Evolutionary conservation across 2,888 invertebrate species (phyloP).

Genomic region (Willowsia nigromaculata): DNA sequence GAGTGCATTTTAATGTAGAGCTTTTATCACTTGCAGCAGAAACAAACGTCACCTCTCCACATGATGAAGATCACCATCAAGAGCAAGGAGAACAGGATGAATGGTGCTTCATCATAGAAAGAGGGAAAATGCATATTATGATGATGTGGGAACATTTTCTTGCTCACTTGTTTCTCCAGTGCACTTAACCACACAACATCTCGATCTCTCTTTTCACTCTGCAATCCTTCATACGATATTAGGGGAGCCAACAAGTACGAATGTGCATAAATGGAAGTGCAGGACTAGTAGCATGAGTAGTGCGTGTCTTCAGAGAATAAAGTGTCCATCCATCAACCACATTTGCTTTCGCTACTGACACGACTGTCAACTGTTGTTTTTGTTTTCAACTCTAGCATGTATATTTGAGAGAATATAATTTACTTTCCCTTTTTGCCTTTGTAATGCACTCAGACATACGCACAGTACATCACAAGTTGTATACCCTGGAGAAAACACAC

Average conservation of each 20-base stretch:
- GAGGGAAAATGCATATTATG: conserved; percentile 7
- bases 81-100: conserved; percentile 6
- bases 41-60: neutral
- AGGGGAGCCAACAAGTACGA: conserved; percentile 30
- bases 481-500: conserved; percentile 13
- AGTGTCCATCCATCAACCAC: conserved; percentile 76
- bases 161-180: conserved; percentile 43
- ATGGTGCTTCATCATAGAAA: conserved; percentile 19
- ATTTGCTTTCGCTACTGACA: conserved; percentile 74
- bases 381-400: conserved; percentile 34
- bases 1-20: conserved; percentile 36
- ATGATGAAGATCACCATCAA: neutral
- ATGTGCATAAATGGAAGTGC: neutral
- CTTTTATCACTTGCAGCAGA: conserved; percentile 1
- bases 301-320: conserved; percentile 69
- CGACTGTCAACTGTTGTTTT: conserved; percentile 72
- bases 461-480: neutral
- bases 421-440: conserved; percentile 11
- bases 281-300: neutral
- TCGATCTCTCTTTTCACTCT: neutral
- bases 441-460: conserved; percentile 13
- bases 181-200: conserved; percentile 45
- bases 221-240: neutral
- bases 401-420: neutral
- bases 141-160: conserved; percentile 28